These are phyloP conservation scores for Nothobranchius furzeri DNA, from an alignment of 2,113 vertebrate genomes.

Conservation along the genomic window DNA sequence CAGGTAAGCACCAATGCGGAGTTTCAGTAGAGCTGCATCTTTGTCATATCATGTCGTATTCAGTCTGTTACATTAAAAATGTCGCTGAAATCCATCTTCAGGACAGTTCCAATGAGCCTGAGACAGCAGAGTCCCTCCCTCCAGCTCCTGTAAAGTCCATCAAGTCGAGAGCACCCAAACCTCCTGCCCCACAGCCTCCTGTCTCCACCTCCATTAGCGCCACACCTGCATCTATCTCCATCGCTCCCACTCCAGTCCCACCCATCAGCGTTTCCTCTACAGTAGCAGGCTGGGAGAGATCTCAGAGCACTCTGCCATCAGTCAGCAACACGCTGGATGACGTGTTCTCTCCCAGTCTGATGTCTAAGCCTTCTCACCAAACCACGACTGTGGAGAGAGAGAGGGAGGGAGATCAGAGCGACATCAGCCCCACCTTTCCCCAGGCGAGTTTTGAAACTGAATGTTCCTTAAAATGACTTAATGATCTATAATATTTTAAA, in stretches of 20 bases:
- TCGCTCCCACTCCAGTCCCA: slow-evolving; percentile 58
- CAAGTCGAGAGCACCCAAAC: slow-evolving; percentile 75
- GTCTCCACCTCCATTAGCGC: slow-evolving; percentile 60
- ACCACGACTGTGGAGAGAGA: slow-evolving; percentile 38
- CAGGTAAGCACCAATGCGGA: slow-evolving; percentile 69
- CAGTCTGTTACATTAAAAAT: neutral
- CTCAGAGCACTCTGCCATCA: slow-evolving; percentile 78
- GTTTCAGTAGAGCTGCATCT: no score
- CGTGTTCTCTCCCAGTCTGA: slow-evolving; percentile 73
- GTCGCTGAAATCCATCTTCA: slow-evolving; percentile 9
- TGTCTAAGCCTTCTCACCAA: slow-evolving; percentile 49
- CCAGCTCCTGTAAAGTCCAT: slow-evolving; percentile 63
- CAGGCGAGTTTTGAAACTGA: slow-evolving; percentile 79
- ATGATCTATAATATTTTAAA: no score
- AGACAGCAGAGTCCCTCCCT: slow-evolving; percentile 49
- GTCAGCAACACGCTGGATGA: slow-evolving; percentile 76
- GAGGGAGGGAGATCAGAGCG: slow-evolving; percentile 46
- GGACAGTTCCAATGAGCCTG: slow-evolving; percentile 62
- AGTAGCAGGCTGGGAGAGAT: slow-evolving; percentile 79
- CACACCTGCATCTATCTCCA: slow-evolving; percentile 68
- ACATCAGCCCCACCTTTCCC: slow-evolving; percentile 74
- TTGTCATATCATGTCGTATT: neutral
- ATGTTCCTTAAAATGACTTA: neutral
- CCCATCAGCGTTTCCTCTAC: slow-evolving; percentile 63
- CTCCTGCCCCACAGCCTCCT: slow-evolving; percentile 76